phyloP scores from a whole-genome alignment of 2,113 vertebrate genomes.

The Antennarius striatus region DNA sequence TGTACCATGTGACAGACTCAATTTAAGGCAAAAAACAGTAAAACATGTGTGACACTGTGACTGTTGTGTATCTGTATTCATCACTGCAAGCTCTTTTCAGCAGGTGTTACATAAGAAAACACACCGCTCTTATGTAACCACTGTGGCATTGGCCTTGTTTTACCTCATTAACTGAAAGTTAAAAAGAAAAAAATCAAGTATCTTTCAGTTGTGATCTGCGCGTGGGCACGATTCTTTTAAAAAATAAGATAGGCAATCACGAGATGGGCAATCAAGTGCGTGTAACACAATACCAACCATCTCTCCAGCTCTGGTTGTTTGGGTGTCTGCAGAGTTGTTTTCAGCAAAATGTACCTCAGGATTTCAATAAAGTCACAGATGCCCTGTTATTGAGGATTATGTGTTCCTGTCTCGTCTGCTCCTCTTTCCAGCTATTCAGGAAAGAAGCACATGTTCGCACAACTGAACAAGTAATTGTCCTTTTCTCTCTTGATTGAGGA shows the following conservation, averaged over 20 bases:
- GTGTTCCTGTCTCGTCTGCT: slow-evolving; percentile 43
- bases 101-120: slow-evolving; percentile 52
- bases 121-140: slow-evolving; percentile 56
- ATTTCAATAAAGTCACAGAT: slow-evolving; percentile 38
- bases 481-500: neutral
- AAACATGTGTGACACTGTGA: slow-evolving; percentile 1
- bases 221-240: slow-evolving; percentile 24
- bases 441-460: neutral
- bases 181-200: slow-evolving; percentile 8
- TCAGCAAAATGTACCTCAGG: slow-evolving; percentile 26
- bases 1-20: too few species aligned
- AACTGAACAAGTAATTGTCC: slow-evolving; percentile 2
- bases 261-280: slow-evolving; percentile 13
- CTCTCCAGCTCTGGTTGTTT: slow-evolving; percentile 35
- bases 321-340: slow-evolving; percentile 19
- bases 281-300: neutral
- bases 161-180: neutral
- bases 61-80: slow-evolving; percentile 5
- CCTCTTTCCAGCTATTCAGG: slow-evolving; percentile 1
- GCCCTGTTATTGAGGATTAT: slow-evolving; percentile 49
- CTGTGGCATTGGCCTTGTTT: neutral
- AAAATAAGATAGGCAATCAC: slow-evolving; percentile 21
- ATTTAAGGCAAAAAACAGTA: too few species aligned
- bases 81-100: slow-evolving; percentile 43
- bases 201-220: neutral